A percentile compares a stretch with the other conserved stretches of the same genome.
Evolutionary conservation across 2,797 vertebrate genomes (phyloP).

Genomic region (Sus cebifrons): DNA sequence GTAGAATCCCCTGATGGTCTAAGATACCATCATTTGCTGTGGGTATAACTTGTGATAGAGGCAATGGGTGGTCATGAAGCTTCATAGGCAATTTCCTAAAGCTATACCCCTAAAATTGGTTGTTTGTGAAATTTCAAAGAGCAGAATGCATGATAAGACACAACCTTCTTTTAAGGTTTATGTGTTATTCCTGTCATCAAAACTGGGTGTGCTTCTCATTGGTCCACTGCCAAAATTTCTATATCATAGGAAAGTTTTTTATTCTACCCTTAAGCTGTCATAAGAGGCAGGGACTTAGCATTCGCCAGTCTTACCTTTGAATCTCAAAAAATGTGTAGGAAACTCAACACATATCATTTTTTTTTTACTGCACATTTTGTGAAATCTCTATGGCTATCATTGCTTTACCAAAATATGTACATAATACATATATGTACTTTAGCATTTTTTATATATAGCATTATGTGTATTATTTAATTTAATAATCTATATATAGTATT

Average conservation of each 20-base stretch:
- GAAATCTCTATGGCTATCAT: not conserved
- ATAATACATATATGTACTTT: too few relatives aligned
- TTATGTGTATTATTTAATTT: too few relatives aligned
- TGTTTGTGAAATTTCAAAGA: not conserved
- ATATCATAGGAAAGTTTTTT: not conserved
- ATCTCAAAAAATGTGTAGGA: not conserved
- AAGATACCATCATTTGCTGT: too few relatives aligned
- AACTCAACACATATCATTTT: not conserved
- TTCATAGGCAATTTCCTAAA: not conserved
- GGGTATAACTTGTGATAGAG: not conserved
- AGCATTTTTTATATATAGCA: too few relatives aligned
- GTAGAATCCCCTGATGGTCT: not conserved
- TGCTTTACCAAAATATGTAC: not conserved
- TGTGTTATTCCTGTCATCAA: not conserved
- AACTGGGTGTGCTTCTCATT: not conserved
- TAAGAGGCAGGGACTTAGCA: not conserved
- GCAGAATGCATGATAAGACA: not conserved
- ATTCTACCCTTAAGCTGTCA: not conserved
- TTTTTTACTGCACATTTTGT: not conserved
- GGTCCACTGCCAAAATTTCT: not conserved
- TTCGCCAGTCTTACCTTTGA: not conserved
- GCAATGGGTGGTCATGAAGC: not conserved
- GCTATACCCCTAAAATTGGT: not conserved
- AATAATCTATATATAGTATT: too few relatives aligned
- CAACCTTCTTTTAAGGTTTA: not conserved